Evolutionary conservation across 53 echinoderm and acorn worm species (phyloP), one percentile per base, ranked within the genome.

Genomic region (Stichopus horrens): DNA sequence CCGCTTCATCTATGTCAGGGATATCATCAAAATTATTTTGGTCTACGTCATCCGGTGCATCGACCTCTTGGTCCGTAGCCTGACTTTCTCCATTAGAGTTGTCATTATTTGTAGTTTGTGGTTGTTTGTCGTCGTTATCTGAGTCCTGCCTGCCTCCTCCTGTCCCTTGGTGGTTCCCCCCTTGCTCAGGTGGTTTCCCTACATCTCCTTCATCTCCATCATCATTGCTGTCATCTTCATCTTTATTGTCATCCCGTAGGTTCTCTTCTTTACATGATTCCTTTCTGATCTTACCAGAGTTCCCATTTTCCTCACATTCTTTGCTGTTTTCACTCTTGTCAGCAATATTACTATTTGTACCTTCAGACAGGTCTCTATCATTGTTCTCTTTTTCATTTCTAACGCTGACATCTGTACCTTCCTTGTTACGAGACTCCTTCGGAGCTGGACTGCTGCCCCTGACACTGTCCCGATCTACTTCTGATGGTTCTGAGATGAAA

Each of bases 1-100:
- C 89, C 4, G 95, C 66, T 19, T 97, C 95, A 63, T 96, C 96
- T 13, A 96, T 84, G 11, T 96, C 96, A 3, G 93, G 95, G 9
- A 96, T 91, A 55, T 95, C 96, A 77, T 94, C 92, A 16, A 93
- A 88, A 11, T 55, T 74, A 63, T 51, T 18, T 56, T 63, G 54
- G 58, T 56, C 75, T 21, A 52, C 86, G 76, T 74, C 90, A 56
- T 54, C 58, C 55, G 67, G 19, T 37, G 2, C 37, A 37, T 37
- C 37, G 2, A 37, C 37, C 37, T 37, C 37, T 37, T 2, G 37
- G 37, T 37, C 37, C 2, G 37, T 37, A 37, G 37, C 37, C 37
- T 37, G 37, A n/a, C n/a, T 91, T 8, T 57, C 87, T 74, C 89
- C 78, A 8, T 78, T 65, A 2, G 91, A 86, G 56, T 90, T 83